These are phyloP conservation scores for Zaprionus taronus DNA, from an alignment of 1,140 invertebrate species.

Conservation along the genomic window DNA sequence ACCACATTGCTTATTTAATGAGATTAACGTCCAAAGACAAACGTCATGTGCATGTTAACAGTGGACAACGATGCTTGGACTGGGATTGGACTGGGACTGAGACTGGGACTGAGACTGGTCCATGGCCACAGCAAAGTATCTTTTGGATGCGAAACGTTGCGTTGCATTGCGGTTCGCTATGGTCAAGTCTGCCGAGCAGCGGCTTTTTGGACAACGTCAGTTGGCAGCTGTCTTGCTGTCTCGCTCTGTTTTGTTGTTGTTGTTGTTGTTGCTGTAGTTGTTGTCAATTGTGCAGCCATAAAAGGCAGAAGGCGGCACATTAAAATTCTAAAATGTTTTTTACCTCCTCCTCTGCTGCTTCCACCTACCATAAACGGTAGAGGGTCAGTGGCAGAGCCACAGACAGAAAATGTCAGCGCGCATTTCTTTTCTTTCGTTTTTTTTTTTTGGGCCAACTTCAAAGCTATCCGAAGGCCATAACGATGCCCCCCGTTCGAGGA, in stretches of 20 bases:
- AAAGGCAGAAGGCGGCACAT: constrained; percentile 80
- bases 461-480: constrained; percentile 70
- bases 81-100: background rate
- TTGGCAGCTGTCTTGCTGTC: constrained; percentile 59
- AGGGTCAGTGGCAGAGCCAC: constrained; percentile 28
- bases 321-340: constrained; percentile 82
- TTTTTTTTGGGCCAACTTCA: constrained; percentile 51
- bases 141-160: constrained; percentile 54
- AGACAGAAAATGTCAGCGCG: constrained; percentile 51
- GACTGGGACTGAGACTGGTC: background rate
- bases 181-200: constrained; percentile 25
- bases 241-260: background rate
- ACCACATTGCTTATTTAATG: constrained; percentile 82
- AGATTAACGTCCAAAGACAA: constrained; percentile 84
- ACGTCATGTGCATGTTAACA: constrained; percentile 83
- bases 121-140: constrained; percentile 57
- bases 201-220: constrained; percentile 40
- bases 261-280: constrained; percentile 37
- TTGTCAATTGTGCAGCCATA: constrained; percentile 69
- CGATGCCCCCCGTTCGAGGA: constrained; percentile 28
- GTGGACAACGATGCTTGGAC: constrained; percentile 24
- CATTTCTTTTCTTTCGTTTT: constrained; percentile 7
- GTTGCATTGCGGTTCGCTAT: constrained; percentile 25
- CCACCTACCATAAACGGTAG: constrained; percentile 57
- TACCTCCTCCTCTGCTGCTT: constrained; percentile 33